Conservation (phyloP, 1,140 invertebrate genomes). For the Gonioctena quinquepunctata region DNA sequence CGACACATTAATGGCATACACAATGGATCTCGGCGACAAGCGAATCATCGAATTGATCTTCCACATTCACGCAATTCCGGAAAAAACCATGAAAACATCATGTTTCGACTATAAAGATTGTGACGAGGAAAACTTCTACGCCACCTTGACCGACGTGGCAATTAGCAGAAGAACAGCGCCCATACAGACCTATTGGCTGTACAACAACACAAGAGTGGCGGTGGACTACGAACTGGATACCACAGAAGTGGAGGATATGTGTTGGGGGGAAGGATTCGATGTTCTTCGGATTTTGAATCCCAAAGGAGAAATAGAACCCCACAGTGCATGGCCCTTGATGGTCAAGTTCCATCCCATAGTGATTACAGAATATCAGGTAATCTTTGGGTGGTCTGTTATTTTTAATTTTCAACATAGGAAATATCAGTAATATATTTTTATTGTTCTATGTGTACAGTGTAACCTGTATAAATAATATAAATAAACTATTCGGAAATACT, state of each 20-base stretch:
- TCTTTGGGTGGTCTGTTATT: too few species aligned
- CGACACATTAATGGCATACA: conserved; percentile 22
- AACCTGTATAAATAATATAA: too few species aligned
- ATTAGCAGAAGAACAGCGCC: conserved; percentile 13
- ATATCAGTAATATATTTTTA: too few species aligned
- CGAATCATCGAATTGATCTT: conserved; percentile 31
- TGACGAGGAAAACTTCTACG: background rate
- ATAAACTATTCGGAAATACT: too few species aligned
- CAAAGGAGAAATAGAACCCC: conserved; percentile 10
- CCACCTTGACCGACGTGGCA: background rate
- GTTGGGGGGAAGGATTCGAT: conserved; percentile 22
- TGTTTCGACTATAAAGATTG: conserved; percentile 14
- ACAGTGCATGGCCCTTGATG: conserved; percentile 11
- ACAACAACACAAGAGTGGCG: conserved; percentile 37
- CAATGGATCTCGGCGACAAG: conserved; percentile 24
- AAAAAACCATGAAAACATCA: conserved; percentile 5
- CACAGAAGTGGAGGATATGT: conserved; percentile 16
- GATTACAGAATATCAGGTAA: background rate
- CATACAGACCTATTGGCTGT: conserved; percentile 38
- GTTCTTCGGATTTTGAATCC: conserved; percentile 40
- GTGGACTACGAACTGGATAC: conserved; percentile 26
- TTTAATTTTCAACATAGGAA: too few species aligned
- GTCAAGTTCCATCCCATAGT: conserved; percentile 39
- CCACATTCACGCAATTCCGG: conserved; percentile 23
- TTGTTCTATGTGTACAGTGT: too few species aligned